Conservation (phyloP, 2,113 vertebrate species). For the Hoplias malabaricus region DNA sequence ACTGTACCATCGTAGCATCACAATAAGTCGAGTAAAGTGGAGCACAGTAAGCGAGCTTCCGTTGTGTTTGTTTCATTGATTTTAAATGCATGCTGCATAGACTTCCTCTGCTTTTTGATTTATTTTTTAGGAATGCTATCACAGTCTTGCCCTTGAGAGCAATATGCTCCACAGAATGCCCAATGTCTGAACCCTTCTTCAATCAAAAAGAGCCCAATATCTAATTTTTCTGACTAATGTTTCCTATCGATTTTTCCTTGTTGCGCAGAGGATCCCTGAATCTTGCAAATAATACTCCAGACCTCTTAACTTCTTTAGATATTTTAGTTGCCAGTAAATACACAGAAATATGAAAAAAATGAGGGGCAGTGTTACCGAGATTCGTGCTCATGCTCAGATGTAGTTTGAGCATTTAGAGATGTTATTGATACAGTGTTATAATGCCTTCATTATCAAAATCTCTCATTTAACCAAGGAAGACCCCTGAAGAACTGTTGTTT, state of each 20-base stretch:
- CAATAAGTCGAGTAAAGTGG: background rate
- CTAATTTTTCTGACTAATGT: conserved; percentile 45
- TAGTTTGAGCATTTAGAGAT: background rate
- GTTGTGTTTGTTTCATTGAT: conserved; percentile 26
- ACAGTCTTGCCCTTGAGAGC: conserved; percentile 28
- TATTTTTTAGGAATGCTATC: conserved; percentile 51
- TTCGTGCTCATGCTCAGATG: background rate
- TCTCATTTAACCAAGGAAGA: background rate
- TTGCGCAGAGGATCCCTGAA: background rate
- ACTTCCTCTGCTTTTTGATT: conserved; percentile 35
- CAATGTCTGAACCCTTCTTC: conserved; percentile 56
- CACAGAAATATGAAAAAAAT: background rate
- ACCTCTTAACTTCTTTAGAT: conserved; percentile 23
- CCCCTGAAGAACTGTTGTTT: background rate
- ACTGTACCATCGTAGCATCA: background rate
- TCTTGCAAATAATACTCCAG: conserved; percentile 25
- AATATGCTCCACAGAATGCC: conserved; percentile 42
- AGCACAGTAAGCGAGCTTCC: background rate
- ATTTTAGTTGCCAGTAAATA: background rate
- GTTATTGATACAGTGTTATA: background rate
- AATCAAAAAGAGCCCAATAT: conserved; percentile 49
- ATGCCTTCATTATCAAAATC: background rate
- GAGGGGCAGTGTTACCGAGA: background rate
- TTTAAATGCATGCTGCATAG: conserved; percentile 34
- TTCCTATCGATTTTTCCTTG: conserved; percentile 40